Conservation (phyloP, 2,888 invertebrate species). For the Leptopilina syphax region DNA sequence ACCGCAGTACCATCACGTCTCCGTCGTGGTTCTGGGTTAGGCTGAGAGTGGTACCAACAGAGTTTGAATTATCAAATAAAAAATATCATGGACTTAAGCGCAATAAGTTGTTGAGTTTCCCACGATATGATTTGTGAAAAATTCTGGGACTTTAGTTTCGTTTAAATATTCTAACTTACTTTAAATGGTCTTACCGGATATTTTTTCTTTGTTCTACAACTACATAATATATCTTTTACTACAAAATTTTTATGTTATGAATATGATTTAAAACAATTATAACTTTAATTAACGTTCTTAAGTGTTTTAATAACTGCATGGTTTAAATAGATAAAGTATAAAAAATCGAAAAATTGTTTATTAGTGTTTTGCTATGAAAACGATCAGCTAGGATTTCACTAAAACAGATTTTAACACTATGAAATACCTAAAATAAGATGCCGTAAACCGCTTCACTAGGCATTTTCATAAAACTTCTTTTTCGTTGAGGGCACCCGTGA, state of each 20-base stretch:
- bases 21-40: conserved; percentile 17
- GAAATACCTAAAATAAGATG: neutral
- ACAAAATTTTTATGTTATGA: neutral
- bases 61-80: conserved; percentile 13
- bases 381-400: conserved; percentile 16
- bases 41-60: neutral
- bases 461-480: neutral
- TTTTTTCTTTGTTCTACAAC: no score
- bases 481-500: no score
- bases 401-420: neutral
- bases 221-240: neutral
- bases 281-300: no score
- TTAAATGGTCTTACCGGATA: neutral
- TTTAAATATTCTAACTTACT: conserved; percentile 1
- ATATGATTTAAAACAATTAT: neutral
- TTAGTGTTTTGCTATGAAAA: neutral
- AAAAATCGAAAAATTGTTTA: no score
- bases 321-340: neutral
- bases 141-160: neutral
- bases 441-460: neutral
- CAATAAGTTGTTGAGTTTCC: conserved; percentile 1
- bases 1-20: conserved; percentile 6
- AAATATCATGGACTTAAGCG: neutral
- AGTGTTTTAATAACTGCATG: conserved; percentile 4
- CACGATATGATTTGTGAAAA: conserved; percentile 21